These are phyloP conservation scores for Agonopterix arenella DNA, from an alignment of 2,888 invertebrate species.

Conservation along the genomic window DNA sequence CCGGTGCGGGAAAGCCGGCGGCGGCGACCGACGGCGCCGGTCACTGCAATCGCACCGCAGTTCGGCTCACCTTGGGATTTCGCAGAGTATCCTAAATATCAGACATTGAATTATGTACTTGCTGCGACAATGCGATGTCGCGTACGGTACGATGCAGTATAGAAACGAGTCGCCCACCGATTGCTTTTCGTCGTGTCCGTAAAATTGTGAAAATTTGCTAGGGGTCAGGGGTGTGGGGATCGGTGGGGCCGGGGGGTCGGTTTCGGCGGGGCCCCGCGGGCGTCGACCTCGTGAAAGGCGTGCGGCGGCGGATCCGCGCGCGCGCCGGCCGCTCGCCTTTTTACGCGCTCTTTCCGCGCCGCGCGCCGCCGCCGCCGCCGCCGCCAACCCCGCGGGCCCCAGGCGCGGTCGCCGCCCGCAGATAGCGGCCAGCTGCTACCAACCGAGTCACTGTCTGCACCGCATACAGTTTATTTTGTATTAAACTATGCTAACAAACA, in stretches of 20 bases:
- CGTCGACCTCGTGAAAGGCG: constrained; percentile 73
- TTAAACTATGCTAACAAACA: too few relatives aligned
- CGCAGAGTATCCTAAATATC: constrained; percentile 34
- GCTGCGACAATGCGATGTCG: constrained; percentile 24
- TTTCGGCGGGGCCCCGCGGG: constrained; percentile 62
- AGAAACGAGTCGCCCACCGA: constrained; percentile 1
- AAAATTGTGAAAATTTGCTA: constrained; percentile 38
- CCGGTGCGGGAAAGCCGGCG: constrained; percentile 12
- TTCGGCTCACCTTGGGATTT: constrained; percentile 37
- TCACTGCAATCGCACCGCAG: constrained; percentile 18
- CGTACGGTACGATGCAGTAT: constrained; percentile 13
- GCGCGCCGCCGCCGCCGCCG: constrained; percentile 56
- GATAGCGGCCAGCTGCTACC: constrained; percentile 66
- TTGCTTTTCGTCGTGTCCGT: constrained; percentile 14
- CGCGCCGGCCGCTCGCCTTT: constrained; percentile 68
- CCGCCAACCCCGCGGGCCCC: constrained; percentile 71
- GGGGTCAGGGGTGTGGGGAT: constrained; percentile 38
- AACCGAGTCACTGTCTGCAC: constrained; percentile 66
- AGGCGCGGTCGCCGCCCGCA: constrained; percentile 73
- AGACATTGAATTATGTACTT: constrained; percentile 29
- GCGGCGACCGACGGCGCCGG: constrained; percentile 14
- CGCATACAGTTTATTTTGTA: constrained; percentile 18
- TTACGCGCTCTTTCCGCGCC: constrained; percentile 65
- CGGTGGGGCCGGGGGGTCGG: constrained; percentile 42
- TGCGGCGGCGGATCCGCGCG: constrained; percentile 46